A percentile compares a stretch with the other conserved stretches of the same genome.
These are phyloP conservation scores for Aporrectodea caliginosa DNA, from an alignment of 1,140 invertebrate genomes.

Conservation along the genomic window DNA sequence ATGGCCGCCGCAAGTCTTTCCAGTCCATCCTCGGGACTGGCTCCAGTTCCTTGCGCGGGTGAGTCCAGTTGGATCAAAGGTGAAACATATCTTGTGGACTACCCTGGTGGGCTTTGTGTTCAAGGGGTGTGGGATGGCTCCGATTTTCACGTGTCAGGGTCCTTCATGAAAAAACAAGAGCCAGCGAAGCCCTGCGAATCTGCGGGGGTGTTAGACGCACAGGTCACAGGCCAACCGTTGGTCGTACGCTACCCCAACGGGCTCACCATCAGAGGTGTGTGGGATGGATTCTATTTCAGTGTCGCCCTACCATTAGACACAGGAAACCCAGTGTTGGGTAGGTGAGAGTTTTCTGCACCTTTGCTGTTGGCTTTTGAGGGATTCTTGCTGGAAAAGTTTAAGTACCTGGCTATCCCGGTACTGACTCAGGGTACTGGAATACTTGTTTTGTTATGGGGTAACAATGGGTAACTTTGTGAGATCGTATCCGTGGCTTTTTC, in stretches of 20 bases:
- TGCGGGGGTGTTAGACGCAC: too few species aligned
- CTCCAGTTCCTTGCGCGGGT: too few species aligned
- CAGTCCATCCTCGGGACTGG: too few species aligned
- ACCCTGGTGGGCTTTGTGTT: background rate
- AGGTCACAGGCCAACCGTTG: background rate
- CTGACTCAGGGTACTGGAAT: too few species aligned
- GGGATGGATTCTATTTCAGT: background rate
- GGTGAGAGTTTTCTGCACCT: background rate
- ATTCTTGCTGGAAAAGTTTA: background rate
- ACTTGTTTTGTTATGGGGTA: too few species aligned
- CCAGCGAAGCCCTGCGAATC: too few species aligned
- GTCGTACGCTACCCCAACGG: background rate
- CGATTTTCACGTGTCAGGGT: background rate
- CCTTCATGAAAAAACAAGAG: too few species aligned
- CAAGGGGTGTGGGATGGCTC: background rate
- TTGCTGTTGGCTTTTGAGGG: background rate
- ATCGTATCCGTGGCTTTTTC: too few species aligned
- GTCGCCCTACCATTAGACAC: background rate
- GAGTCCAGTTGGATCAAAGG: background rate
- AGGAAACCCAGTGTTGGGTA: background rate
- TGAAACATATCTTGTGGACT: background rate
- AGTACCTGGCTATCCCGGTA: too few species aligned
- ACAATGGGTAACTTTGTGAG: too few species aligned
- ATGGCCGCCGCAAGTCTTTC: too few species aligned
- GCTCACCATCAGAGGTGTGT: background rate